Percentiles rank a stretch among this genome's conserved stretches.
Conservation (phyloP, 64 coral and sea anemone genomes). For the Hydrozoanthus tunicans region DNA sequence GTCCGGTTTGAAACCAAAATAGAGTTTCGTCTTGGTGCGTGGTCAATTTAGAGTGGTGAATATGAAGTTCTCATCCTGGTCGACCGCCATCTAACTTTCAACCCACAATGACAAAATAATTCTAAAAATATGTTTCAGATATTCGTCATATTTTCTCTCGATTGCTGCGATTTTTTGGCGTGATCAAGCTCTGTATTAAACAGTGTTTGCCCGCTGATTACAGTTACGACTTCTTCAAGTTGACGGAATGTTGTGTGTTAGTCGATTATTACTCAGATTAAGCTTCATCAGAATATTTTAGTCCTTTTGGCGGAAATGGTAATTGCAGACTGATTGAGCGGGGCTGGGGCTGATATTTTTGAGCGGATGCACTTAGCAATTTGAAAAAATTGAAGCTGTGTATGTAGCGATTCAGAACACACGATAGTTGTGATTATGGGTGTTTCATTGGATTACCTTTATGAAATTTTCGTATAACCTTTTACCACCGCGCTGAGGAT, state of each 20-base stretch:
- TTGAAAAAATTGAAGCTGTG: neutral
- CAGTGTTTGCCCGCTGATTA: neutral
- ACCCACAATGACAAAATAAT: neutral
- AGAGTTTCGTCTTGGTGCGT: neutral
- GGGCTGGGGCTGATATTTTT: constrained; percentile 20
- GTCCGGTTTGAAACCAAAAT: neutral
- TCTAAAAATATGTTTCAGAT: neutral
- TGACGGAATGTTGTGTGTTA: neutral
- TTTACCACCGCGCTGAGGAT: neutral
- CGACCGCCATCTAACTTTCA: neutral
- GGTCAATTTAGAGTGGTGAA: neutral
- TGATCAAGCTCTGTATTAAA: neutral
- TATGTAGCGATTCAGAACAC: neutral
- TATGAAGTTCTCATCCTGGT: neutral
- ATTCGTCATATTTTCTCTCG: neutral
- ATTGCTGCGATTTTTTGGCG: neutral
- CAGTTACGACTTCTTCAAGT: neutral
- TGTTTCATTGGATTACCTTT: neutral
- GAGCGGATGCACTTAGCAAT: constrained; percentile 2
- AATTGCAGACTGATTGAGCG: neutral
- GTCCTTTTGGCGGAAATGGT: constrained; percentile 10
- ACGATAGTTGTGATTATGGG: neutral
- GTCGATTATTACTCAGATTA: constrained; percentile 18
- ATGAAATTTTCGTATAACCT: neutral
- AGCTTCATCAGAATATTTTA: neutral